Evolutionary conservation across 2,113 vertebrate species (phyloP).

Genomic region (Bathybates hornii): DNA sequence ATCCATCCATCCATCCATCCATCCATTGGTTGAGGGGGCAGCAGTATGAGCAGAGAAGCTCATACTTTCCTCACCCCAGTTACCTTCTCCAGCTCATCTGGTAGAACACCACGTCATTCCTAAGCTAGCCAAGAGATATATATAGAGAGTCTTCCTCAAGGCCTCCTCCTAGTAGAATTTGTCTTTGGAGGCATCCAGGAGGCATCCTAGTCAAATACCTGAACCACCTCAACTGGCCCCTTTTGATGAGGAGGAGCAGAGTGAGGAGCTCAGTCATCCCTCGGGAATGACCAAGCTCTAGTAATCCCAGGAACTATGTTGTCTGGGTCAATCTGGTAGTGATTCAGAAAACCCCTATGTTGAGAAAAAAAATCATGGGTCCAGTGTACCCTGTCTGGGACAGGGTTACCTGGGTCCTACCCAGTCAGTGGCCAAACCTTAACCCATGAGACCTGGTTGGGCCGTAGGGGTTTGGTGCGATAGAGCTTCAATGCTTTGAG

Average conservation of each 20-base stretch:
- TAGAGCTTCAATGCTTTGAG: not conserved
- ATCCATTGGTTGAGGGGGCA: not conserved
- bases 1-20: not conserved
- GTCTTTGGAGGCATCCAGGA: not conserved
- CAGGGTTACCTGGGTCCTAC: not conserved
- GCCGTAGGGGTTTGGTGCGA: not conserved
- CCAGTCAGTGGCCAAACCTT: not conserved
- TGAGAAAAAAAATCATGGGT: not conserved
- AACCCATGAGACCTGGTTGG: not conserved
- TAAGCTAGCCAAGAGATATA: not conserved
- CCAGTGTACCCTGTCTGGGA: not conserved
- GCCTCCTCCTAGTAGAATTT: not conserved
- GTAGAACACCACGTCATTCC: not conserved
- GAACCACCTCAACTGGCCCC: not conserved
- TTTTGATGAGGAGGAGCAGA: not conserved
- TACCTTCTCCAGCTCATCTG: not conserved
- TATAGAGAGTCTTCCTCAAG: not conserved
- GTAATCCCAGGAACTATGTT: not conserved
- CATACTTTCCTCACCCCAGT: not conserved
- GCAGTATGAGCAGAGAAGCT: not conserved
- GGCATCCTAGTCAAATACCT: not conserved
- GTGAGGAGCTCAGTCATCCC: not conserved
- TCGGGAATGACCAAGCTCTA: not conserved
- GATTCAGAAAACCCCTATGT: not conserved
- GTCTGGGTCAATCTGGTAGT: not conserved